Evolutionary conservation across 2,888 invertebrate species (phyloP).

Genomic region (Lasioglossum figueresi): DNA sequence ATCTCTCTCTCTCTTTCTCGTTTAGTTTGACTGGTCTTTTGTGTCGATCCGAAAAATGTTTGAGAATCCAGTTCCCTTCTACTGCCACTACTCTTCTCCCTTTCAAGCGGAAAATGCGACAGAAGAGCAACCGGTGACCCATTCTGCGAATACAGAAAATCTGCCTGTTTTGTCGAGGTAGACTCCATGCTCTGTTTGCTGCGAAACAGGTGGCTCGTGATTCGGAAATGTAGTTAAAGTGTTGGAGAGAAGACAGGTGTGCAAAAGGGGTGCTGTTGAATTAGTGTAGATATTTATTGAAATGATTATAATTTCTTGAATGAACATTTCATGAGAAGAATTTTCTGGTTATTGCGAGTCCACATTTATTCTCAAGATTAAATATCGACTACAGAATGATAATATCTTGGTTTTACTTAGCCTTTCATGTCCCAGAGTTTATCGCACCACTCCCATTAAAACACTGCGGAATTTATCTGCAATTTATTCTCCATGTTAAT

Average conservation of each 20-base stretch:
- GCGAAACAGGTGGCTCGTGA: neutral
- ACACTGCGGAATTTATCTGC: too few relatives aligned
- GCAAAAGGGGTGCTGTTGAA: neutral
- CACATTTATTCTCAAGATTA: too few relatives aligned
- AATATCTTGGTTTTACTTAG: too few relatives aligned
- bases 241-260: neutral
- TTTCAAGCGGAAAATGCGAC: conserved; percentile 19
- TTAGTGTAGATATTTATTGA: neutral
- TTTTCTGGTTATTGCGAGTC: too few relatives aligned
- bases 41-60: conserved; percentile 32
- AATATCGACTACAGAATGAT: too few relatives aligned
- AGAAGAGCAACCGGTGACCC: neutral
- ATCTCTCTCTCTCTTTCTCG: neutral
- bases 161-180: neutral
- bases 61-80: neutral
- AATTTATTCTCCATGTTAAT: neutral
- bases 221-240: neutral
- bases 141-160: conserved; percentile 6
- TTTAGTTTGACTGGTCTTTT: neutral
- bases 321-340: neutral
- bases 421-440: too few relatives aligned
- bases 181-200: neutral
- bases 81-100: too few relatives aligned
- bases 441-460: too few relatives aligned
- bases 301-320: neutral